Evolutionary conservation across 2,113 vertebrate genomes (phyloP).

Genomic region (Hippocampus barbouri): DNA sequence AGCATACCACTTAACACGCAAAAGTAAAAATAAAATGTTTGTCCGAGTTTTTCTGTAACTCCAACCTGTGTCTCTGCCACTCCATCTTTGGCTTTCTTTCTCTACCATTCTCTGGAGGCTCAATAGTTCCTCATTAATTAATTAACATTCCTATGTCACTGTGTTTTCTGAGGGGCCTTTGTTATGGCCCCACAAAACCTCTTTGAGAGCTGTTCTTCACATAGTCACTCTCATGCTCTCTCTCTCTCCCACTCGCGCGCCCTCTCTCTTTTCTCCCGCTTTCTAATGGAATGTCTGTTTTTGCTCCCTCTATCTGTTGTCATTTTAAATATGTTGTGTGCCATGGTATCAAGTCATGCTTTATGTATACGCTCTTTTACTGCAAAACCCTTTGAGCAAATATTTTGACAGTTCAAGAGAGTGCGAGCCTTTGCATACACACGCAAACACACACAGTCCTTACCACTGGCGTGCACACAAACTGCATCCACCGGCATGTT

Average conservation of each 20-base stretch:
- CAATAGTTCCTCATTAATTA: slow-evolving; percentile 76
- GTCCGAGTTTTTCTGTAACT: slow-evolving; percentile 12
- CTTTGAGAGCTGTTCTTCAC: slow-evolving; percentile 66
- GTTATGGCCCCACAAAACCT: slow-evolving; percentile 66
- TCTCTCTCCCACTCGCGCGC: slow-evolving; percentile 7
- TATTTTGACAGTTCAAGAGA: slow-evolving; percentile 16
- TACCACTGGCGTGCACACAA: slow-evolving; percentile 8
- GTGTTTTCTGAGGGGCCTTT: slow-evolving; percentile 72
- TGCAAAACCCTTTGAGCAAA: slow-evolving; percentile 6
- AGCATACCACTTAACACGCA: neutral
- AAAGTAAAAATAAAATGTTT: slow-evolving; percentile 14
- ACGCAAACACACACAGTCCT: neutral
- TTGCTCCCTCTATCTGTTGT: slow-evolving; percentile 38
- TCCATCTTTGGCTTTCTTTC: slow-evolving; percentile 41
- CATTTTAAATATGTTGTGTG: slow-evolving; percentile 23
- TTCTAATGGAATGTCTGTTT: slow-evolving; percentile 42
- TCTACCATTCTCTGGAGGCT: slow-evolving; percentile 55
- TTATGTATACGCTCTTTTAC: neutral
- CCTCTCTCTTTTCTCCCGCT: slow-evolving; percentile 33
- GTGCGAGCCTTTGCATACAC: slow-evolving; percentile 10
- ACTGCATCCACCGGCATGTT: slow-evolving; percentile 52
- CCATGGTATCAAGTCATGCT: slow-evolving; percentile 21
- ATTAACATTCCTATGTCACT: slow-evolving; percentile 75
- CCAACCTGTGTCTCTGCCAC: slow-evolving; percentile 28
- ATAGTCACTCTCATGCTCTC: slow-evolving; percentile 45